Conservation (phyloP, 2,113 vertebrate species). For the Corynorhinus townsendii region DNA sequence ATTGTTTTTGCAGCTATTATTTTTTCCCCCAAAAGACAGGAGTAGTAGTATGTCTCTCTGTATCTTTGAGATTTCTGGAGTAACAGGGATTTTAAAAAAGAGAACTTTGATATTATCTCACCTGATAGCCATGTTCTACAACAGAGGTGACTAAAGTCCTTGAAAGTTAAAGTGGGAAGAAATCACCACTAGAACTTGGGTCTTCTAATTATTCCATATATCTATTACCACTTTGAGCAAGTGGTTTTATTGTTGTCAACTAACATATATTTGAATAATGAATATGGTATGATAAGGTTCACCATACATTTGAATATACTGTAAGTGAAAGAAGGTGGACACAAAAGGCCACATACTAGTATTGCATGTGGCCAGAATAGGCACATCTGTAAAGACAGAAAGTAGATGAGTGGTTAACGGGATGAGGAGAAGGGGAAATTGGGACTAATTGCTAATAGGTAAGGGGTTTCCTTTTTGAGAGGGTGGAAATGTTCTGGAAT, state of each 20-base stretch:
- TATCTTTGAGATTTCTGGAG: not conserved
- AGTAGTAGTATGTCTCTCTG: not conserved
- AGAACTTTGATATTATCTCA: not conserved
- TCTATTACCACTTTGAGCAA: not conserved
- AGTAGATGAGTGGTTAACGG: not conserved
- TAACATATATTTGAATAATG: not conserved
- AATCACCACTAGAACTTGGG: not conserved
- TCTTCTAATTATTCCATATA: not conserved
- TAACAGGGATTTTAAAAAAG: not conserved
- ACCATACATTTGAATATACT: not conserved
- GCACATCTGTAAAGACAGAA: not conserved
- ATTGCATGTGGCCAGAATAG: not conserved
- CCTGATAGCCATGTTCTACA: not conserved
- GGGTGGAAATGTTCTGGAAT: slow-evolving; percentile 4
- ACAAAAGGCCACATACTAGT: not conserved
- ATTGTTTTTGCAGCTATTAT: not conserved
- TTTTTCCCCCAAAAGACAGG: not conserved
- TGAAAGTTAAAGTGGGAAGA: not conserved
- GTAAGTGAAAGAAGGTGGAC: not conserved
- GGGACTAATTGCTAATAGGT: not conserved
- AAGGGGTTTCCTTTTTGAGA: not conserved
- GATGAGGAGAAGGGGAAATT: not conserved
- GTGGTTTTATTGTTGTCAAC: not conserved
- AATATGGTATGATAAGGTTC: not conserved
- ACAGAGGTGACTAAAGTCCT: not conserved